Percentiles rank a stretch among this genome's conserved stretches.
Conservation (phyloP, 92 coral and sea anemone genomes). For the Virgularia gustaviana region DNA sequence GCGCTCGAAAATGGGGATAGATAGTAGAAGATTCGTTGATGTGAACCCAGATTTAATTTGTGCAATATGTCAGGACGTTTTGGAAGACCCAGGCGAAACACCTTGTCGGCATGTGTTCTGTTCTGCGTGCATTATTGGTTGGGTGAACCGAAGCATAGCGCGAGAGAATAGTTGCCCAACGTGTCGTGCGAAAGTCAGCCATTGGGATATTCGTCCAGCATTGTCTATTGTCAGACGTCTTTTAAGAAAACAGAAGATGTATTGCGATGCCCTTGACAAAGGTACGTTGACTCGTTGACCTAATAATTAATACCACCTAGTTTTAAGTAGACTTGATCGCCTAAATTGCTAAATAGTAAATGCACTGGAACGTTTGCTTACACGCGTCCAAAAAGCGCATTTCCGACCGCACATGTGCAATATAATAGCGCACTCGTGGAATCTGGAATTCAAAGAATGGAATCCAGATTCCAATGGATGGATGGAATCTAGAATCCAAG, state of each 20-base stretch:
- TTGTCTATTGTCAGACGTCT: conserved; percentile 52
- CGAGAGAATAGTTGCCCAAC: conserved; percentile 51
- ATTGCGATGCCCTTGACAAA: conserved; percentile 45
- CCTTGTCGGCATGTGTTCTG: conserved; percentile 69
- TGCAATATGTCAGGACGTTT: conserved; percentile 61
- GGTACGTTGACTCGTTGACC: too few relatives aligned
- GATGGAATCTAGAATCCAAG: too few relatives aligned
- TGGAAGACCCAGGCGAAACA: conserved; percentile 60
- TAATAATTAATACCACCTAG: too few relatives aligned
- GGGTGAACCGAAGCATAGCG: conserved; percentile 33
- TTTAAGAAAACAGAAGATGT: conserved; percentile 46
- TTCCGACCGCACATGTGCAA: too few relatives aligned
- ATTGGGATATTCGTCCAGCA: conserved; percentile 32
- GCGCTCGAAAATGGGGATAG: conserved; percentile 67
- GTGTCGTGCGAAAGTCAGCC: conserved; percentile 42
- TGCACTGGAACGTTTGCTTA: too few relatives aligned
- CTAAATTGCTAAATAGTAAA: too few relatives aligned
- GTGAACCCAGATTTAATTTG: conserved; percentile 58
- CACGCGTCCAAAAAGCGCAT: too few relatives aligned
- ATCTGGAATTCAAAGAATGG: too few relatives aligned
- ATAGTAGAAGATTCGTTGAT: conserved; percentile 49
- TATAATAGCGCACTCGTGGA: too few relatives aligned
- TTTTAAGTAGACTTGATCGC: too few relatives aligned
- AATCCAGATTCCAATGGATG: too few relatives aligned
- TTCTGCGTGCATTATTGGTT: conserved; percentile 50